Conservation (phyloP, 2,888 invertebrate species). For the Dermolepida albohirtum region DNA sequence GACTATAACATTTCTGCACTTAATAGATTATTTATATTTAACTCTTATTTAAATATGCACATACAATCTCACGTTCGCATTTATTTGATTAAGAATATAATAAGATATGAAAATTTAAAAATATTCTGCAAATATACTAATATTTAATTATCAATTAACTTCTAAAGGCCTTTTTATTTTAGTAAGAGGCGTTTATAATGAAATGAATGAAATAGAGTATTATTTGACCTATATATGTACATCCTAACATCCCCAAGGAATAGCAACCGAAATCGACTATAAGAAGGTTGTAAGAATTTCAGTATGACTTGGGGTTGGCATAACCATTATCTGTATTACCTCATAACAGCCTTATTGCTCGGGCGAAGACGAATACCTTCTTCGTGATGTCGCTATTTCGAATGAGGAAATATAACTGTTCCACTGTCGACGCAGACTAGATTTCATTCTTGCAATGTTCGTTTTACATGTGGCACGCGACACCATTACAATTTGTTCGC, state of each 20-base stretch:
- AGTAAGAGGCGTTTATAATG: too few species aligned
- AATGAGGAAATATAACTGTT: constrained; percentile 14
- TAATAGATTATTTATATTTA: too few species aligned
- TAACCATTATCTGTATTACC: constrained; percentile 45
- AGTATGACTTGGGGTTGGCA: constrained; percentile 31
- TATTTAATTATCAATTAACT: too few species aligned
- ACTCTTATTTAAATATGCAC: too few species aligned
- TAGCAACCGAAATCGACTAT: background rate
- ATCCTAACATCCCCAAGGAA: background rate
- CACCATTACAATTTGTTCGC: constrained; percentile 40
- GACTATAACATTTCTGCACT: too few species aligned
- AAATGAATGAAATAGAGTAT: too few species aligned
- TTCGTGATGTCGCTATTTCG: constrained; percentile 40
- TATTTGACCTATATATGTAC: too few species aligned
- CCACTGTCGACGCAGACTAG: constrained; percentile 20
- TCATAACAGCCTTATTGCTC: constrained; percentile 43
- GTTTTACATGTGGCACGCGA: constrained; percentile 43
- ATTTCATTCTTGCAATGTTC: constrained; percentile 19
- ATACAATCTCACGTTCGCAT: too few species aligned
- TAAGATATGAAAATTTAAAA: too few species aligned
- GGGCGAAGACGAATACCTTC: constrained; percentile 41
- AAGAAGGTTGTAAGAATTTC: background rate
- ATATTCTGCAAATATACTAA: too few species aligned
- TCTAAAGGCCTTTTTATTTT: too few species aligned
- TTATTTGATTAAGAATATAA: too few species aligned